Evolutionary conservation across 64 coral and sea anemone genomes (phyloP).

Genomic region (Porites lutea): DNA sequence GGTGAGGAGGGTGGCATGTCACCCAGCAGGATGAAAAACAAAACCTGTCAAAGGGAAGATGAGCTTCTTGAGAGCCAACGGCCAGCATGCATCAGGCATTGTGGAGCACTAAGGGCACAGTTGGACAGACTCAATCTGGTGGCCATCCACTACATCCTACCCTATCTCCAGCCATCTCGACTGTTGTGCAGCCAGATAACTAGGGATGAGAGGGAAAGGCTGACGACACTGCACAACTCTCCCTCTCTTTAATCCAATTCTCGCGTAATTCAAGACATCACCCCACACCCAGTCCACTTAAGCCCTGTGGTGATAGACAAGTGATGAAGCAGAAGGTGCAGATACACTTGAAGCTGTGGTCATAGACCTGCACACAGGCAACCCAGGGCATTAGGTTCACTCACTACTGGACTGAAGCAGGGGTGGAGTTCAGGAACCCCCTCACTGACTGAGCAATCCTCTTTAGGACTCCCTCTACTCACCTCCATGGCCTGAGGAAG

Average conservation of each 20-base stretch:
- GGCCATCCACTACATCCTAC: neutral
- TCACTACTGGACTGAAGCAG: constrained; percentile 11
- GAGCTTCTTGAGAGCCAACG: neutral
- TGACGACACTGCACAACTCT: neutral
- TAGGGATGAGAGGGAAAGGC: neutral
- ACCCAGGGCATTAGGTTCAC: constrained; percentile 1
- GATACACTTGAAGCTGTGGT: constrained; percentile 39
- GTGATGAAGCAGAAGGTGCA: constrained; percentile 15
- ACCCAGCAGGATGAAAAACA: constrained; percentile 60
- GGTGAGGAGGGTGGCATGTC: constrained; percentile 61
- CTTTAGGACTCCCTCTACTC: neutral
- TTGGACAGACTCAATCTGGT: neutral
- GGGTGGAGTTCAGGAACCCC: constrained; percentile 25
- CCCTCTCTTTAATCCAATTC: constrained; percentile 3
- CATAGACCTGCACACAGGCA: constrained; percentile 33
- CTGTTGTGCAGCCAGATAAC: neutral
- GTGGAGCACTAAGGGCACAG: too few species aligned
- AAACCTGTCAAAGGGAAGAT: constrained; percentile 56
- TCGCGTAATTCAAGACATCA: neutral
- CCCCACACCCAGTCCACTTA: neutral
- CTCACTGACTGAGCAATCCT: neutral
- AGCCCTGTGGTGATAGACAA: constrained; percentile 22
- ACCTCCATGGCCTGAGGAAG: neutral
- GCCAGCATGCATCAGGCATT: neutral
- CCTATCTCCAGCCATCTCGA: neutral